Evolutionary conservation across 2,888 invertebrate genomes (phyloP).

Genomic region (Brenthis ino): DNA sequence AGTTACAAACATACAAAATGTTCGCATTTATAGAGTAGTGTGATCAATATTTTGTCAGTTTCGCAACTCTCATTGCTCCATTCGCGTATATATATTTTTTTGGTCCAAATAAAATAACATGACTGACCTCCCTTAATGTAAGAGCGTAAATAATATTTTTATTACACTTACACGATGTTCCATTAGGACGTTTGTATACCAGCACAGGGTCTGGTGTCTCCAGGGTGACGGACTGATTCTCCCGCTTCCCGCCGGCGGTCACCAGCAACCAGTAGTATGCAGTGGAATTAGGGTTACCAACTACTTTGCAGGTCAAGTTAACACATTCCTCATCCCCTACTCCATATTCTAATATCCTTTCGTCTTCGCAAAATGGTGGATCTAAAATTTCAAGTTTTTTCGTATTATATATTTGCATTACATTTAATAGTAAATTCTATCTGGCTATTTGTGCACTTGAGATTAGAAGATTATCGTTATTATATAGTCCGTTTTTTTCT

Average conservation of each 20-base stretch:
- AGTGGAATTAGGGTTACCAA: slow-evolving; percentile 58
- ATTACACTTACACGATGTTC: slow-evolving; percentile 59
- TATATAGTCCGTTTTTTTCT: no score
- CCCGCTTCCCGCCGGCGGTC: slow-evolving; percentile 50
- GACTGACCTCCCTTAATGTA: no score
- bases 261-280: slow-evolving; percentile 66
- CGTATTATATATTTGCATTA: not conserved
- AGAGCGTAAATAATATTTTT: not conserved
- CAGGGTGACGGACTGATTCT: slow-evolving; percentile 49
- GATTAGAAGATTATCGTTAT: no score
- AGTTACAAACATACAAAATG: no score
- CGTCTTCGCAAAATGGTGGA: slow-evolving; percentile 65
- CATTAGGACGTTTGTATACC: slow-evolving; percentile 61
- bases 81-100: no score
- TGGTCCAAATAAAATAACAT: no score
- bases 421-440: not conserved
- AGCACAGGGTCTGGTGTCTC: slow-evolving; percentile 57
- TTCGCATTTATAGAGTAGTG: no score
- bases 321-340: slow-evolving; percentile 62
- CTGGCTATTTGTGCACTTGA: no score
- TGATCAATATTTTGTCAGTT: no score
- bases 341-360: slow-evolving; percentile 60
- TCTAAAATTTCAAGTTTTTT: slow-evolving; percentile 47
- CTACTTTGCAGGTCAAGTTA: slow-evolving; percentile 67
- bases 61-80: no score